Conservation (phyloP, 2,113 vertebrate species). For the Megaceryle maxima region DNA sequence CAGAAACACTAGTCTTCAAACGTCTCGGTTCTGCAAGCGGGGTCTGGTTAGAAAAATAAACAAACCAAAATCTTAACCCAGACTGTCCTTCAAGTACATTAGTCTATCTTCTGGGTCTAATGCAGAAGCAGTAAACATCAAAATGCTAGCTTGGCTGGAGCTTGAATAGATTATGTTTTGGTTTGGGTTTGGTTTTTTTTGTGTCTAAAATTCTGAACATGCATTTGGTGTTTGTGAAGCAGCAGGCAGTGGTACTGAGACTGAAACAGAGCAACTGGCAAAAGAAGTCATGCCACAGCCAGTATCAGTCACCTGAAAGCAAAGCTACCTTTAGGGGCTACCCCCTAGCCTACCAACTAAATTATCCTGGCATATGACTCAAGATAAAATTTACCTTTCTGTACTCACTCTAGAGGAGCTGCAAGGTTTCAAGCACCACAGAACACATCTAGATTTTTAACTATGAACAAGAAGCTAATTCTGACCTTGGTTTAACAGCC, state of each 20-base stretch:
- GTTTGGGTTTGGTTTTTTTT: accelerated
- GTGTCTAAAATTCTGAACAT: not conserved
- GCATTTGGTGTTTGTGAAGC: not conserved
- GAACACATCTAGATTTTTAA: not conserved
- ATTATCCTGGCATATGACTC: not conserved
- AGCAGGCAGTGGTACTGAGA: not conserved
- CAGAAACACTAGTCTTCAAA: not conserved
- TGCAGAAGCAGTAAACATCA: not conserved
- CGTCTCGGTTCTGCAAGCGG: not conserved
- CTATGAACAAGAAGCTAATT: not conserved
- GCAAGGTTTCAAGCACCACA: not conserved
- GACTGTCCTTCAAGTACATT: not conserved
- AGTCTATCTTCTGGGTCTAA: not conserved
- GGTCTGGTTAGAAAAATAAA: not conserved
- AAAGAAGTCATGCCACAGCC: not conserved
- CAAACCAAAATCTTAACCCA: not conserved
- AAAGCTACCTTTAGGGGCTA: not conserved
- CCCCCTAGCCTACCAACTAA: not conserved
- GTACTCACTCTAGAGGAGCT: not conserved
- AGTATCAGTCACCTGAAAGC: not conserved
- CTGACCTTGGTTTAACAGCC: not conserved
- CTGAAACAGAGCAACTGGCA: not conserved
- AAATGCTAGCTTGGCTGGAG: not conserved
- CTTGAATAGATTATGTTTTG: not conserved
- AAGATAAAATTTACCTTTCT: not conserved